These are phyloP conservation scores for Mamestra brassicae DNA, from an alignment of 2,888 invertebrate species.

Conservation along the genomic window DNA sequence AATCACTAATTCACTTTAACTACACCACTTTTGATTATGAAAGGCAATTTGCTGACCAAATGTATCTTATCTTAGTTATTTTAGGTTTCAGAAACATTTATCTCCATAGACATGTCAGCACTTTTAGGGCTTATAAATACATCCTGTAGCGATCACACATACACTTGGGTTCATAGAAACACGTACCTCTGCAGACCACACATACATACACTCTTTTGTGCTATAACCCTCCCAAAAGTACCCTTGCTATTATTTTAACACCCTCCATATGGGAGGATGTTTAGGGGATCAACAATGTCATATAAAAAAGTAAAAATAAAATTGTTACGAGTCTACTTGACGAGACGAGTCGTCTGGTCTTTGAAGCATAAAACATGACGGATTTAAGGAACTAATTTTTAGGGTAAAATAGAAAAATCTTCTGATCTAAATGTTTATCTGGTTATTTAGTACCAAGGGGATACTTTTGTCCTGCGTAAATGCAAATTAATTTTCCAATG, in stretches of 20 bases:
- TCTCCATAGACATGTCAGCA: too few relatives aligned
- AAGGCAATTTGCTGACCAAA: background rate
- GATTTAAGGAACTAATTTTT: background rate
- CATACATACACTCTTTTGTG: slow-evolving; percentile 57
- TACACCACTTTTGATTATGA: background rate
- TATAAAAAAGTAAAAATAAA: slow-evolving; percentile 33
- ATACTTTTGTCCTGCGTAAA: too few relatives aligned
- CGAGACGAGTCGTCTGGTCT: background rate
- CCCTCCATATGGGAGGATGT: slow-evolving; percentile 72
- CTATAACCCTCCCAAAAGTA: slow-evolving; percentile 61
- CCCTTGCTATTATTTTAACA: slow-evolving; percentile 80
- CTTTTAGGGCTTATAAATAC: background rate
- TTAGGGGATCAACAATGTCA: slow-evolving; percentile 48
- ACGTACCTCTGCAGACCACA: slow-evolving; percentile 5
- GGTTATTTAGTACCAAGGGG: too few relatives aligned
- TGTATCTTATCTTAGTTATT: background rate
- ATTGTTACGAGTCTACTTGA: slow-evolving; percentile 21
- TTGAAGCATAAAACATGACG: background rate
- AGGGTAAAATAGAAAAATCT: too few relatives aligned
- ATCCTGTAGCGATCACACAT: slow-evolving; percentile 32
- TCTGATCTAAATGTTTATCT: too few relatives aligned
- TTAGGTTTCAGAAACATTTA: background rate
- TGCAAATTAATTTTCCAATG: too few relatives aligned
- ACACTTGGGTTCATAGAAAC: background rate
- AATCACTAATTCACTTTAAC: too few relatives aligned